Conservation (phyloP, 2,113 vertebrate genomes). For the Mesembrinibis cayennensis region DNA sequence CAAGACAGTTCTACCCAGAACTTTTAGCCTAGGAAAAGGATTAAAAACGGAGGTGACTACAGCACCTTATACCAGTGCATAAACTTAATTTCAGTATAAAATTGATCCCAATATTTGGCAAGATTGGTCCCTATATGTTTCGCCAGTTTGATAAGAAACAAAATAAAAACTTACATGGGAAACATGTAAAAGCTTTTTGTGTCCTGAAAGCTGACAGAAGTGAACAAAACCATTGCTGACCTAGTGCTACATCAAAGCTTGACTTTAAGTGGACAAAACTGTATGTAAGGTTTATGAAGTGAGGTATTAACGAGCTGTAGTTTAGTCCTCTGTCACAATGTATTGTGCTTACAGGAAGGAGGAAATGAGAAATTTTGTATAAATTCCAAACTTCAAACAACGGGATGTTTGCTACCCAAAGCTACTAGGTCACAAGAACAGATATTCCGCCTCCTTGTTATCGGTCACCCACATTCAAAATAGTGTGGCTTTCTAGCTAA, state of each 20-base stretch:
- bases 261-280: slow-evolving; percentile 14
- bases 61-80: neutral
- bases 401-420: slow-evolving; percentile 42
- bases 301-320: slow-evolving; percentile 9
- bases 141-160: neutral
- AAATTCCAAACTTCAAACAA: slow-evolving; percentile 60
- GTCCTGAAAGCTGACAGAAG: neutral
- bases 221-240: neutral
- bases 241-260: slow-evolving; percentile 36
- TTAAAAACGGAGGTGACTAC: neutral
- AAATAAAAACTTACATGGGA: neutral
- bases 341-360: slow-evolving; percentile 66
- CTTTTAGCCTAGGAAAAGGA: neutral
- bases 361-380: slow-evolving; percentile 69
- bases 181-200: neutral
- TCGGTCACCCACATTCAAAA: slow-evolving; percentile 11
- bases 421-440: neutral
- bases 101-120: neutral
- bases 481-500: neutral
- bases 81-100: neutral
- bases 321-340: slow-evolving; percentile 30
- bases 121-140: neutral
- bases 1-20: neutral
- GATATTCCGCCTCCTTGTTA: neutral
- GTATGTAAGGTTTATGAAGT: neutral